Base-by-base conservation (phyloP, 2,797 vertebrate species). In the Poecilia velifera region DNA sequence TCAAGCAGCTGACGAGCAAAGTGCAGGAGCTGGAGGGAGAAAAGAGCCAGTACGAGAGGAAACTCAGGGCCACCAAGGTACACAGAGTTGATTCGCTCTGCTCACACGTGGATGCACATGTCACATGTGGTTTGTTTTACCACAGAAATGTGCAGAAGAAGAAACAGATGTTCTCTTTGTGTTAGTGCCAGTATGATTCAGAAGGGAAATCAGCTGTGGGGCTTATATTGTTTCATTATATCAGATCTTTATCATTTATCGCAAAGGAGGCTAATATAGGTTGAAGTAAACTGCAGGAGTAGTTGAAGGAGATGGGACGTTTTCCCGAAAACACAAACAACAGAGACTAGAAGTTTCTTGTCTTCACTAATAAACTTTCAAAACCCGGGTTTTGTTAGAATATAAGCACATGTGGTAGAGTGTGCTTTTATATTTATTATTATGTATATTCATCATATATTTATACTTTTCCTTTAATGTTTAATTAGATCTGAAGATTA, bases 11-110 rank as follows among this genome's bases (percentile, higher is more conserved):
- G 79, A 97, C 96, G 94, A 96, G 94, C 82, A 98, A 97, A 95
- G 97, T 99, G 88, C 97, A 98, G 75, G 97, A 97, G 83, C 89
- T 99, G 90, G 98, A 99, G 92, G 97, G 95, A 5, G 97, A 99
- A 93, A 97, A 97, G 88, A 96, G 92, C 72, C 97, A 97, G 59
- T 98, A 98, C 0, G 98, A 99, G 84, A 97, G 96, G 94, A 97
- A 97, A 84, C 93, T 99, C 77, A 96, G 98, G 91, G 97, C 97
- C 86, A 99, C 98, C 7, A 98, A 99, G 97, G 98, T 99, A 96
- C 72, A n/a, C 64, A 28, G 36, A 80, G 64, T 39, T 16, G 45
- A n/a, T 51, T 28, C 70, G 34, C 45, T 59, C 10, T 10, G 3
- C 3, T 47, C 25, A 53, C 16, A 66, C 8, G 18, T 66, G 4